These are phyloP conservation scores for Cephonodes hylas DNA, from an alignment of 2,888 invertebrate genomes.

Conservation along the genomic window DNA sequence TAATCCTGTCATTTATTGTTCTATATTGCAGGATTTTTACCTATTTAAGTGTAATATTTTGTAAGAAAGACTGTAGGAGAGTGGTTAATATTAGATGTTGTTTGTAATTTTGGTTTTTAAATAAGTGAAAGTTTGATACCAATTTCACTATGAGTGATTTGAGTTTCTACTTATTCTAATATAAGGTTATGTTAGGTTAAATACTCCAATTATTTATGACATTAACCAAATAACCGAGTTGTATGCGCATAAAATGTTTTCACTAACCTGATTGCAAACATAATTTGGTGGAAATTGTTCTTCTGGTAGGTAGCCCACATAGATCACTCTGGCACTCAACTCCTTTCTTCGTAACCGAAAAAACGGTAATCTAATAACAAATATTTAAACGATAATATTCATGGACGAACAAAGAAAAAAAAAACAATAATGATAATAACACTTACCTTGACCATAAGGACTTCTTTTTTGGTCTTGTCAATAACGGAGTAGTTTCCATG, in stretches of 20 bases:
- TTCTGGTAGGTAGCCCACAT: conserved; percentile 87
- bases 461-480: conserved; percentile 64
- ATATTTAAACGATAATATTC: conserved; percentile 14
- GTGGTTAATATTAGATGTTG: background rate
- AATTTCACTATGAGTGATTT: too few relatives aligned
- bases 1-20: too few relatives aligned
- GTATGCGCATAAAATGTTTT: background rate
- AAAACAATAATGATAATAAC: conserved; percentile 24
- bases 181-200: too few relatives aligned
- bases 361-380: conserved; percentile 85
- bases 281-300: conserved; percentile 97
- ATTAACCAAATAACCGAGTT: background rate
- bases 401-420: conserved; percentile 31
- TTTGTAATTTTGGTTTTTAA: background rate
- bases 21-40: too few relatives aligned
- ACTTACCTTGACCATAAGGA: conserved; percentile 74
- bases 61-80: background rate
- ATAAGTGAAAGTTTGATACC: background rate
- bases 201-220: background rate
- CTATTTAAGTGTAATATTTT: background rate
- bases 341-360: conserved; percentile 89
- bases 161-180: background rate
- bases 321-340: conserved; percentile 87
- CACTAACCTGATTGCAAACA: conserved; percentile 92
- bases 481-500: conserved; percentile 73